Percentiles rank a stretch among this genome's conserved stretches.
phyloP scores from a whole-genome alignment of 2,797 vertebrate species.

The Scyliorhinus canicula region DNA sequence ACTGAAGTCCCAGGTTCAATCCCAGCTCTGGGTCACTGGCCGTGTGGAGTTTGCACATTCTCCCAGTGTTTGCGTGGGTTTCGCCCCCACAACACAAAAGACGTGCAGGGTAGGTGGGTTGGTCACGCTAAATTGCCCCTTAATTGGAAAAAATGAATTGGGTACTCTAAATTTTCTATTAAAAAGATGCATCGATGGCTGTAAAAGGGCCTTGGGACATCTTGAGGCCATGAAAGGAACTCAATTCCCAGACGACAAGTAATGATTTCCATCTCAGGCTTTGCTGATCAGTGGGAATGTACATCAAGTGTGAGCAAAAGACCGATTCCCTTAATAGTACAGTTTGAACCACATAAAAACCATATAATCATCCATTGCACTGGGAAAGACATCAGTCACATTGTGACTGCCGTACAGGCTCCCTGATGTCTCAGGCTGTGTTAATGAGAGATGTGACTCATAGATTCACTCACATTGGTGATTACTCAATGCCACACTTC shows the following conservation, averaged over 20 bases:
- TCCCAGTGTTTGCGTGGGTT: no score
- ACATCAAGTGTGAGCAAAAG: not conserved
- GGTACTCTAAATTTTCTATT: no score
- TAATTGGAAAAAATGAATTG: no score
- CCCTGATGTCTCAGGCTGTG: not conserved
- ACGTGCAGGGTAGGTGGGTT: no score
- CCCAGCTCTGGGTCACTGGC: no score
- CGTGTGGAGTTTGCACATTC: no score
- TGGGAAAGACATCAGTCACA: not conserved
- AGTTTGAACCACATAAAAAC: not conserved
- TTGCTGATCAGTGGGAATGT: not conserved
- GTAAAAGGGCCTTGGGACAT: not conserved
- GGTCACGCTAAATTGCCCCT: no score
- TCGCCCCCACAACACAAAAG: no score
- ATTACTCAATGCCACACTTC: not conserved
- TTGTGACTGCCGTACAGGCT: not conserved
- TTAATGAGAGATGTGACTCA: not conserved
- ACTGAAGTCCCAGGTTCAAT: no score
- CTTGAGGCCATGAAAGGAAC: not conserved
- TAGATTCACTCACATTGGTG: not conserved
- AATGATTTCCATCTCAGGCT: not conserved
- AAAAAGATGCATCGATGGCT: not conserved
- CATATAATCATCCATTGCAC: not conserved
- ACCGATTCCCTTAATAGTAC: not conserved
- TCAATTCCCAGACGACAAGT: not conserved